Conservation (phyloP, 2,888 invertebrate species). For the Metopia argyrocephala region DNA sequence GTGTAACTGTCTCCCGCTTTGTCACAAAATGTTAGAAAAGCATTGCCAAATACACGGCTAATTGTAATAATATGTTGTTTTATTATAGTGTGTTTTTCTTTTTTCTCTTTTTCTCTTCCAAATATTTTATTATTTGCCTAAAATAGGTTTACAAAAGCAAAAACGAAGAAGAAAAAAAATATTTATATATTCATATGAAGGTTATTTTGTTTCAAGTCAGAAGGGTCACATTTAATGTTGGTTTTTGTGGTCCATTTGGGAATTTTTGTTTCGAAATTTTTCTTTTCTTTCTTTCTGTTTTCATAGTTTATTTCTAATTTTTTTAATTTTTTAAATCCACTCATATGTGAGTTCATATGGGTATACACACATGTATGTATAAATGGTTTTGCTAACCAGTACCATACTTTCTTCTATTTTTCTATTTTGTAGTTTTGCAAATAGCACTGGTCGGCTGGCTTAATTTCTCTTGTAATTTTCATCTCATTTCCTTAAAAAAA, state of each 20-base stretch:
- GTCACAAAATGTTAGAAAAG: too few species aligned
- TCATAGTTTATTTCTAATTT: too few species aligned
- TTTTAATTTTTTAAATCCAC: too few species aligned
- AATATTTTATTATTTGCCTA: slow-evolving; percentile 17
- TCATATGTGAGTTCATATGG: too few species aligned
- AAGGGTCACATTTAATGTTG: slow-evolving; percentile 61
- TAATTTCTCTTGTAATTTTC: slow-evolving; percentile 6
- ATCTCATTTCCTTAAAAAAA: slow-evolving; percentile 20
- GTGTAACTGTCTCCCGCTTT: too few species aligned
- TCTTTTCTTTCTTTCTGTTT: background rate
- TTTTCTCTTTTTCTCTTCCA: too few species aligned
- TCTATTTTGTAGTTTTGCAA: background rate
- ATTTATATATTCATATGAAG: slow-evolving; percentile 39
- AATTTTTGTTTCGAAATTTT: slow-evolving; percentile 29
- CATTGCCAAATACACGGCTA: too few species aligned
- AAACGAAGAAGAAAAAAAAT: background rate
- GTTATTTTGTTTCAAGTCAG: slow-evolving; percentile 50
- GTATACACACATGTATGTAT: too few species aligned
- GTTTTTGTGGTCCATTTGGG: slow-evolving; percentile 63
- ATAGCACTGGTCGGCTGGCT: slow-evolving; percentile 9
- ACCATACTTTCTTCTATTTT: too few species aligned
- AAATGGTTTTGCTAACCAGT: slow-evolving; percentile 20
- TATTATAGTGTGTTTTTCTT: slow-evolving; percentile 29
- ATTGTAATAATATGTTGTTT: too few species aligned
- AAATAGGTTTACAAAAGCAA: slow-evolving; percentile 8